Base-by-base conservation (phyloP, 2,113 vertebrate species). In the Poicephalus meyeri region DNA sequence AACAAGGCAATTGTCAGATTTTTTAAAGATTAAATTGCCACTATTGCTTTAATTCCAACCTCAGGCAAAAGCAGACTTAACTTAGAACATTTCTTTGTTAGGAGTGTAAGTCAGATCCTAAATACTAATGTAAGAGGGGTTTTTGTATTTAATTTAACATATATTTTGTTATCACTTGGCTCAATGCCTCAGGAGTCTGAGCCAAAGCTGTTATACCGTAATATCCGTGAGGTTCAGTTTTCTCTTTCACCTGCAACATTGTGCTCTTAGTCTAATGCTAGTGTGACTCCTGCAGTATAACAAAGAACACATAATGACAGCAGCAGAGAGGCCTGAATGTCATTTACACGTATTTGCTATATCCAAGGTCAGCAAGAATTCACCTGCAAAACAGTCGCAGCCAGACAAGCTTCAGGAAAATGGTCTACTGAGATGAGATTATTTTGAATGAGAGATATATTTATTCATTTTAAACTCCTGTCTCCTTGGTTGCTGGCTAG, bases 351-450 rank as follows among this genome's bases (percentile, higher is more conserved):
- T 90, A 89, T 91, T 89, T 96, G 94, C 88, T 96, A 95, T 79
- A 93, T 97, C 94, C 97, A 94, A 96, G 95, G 93, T 97, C 96
- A 97, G 93, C 86, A 86, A 96, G 77, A 82, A 97, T 80, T 68
- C 78, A 93, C 96, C 95, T 96, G 96, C 86, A 93, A 96, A 96
- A 96, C 35, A 69, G 39, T 94, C n/a, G 64, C 66, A 79, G 53
- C 88, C 68, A 84, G 89, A 81, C 90, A 31, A 35, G 70, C 88
- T 93, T 35, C 65, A 84, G 78, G 74, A 92, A 74, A 91, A 93
- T 49, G 26, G 26, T 79, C 86, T 74, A 60, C 76, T 58, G 63
- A 89, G 80, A 91, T 64, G 68, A 71, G 69, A 26, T 60, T 90
- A 83, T 95, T 94, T 96, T 80, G 86, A 97, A 94, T 87, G 86